Conservation (phyloP, 2,888 invertebrate species). For the Phoronis australis region DNA sequence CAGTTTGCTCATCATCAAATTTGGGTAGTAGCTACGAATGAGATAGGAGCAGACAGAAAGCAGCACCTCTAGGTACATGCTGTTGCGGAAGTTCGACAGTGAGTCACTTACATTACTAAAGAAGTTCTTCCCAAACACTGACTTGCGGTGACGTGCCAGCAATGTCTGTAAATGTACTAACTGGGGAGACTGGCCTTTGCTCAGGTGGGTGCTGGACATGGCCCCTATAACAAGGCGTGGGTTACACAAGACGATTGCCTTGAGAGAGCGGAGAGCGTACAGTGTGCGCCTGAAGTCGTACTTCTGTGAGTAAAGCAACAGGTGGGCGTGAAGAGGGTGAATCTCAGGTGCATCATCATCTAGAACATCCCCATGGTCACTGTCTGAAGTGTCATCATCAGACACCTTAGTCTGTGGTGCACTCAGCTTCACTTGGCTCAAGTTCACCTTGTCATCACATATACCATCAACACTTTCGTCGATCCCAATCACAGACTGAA, state of each 20-base stretch:
- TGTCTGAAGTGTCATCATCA: neutral
- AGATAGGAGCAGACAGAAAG: slow-evolving; percentile 71
- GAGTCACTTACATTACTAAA: slow-evolving; percentile 59
- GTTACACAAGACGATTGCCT: slow-evolving; percentile 67
- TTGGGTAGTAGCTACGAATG: slow-evolving; percentile 68
- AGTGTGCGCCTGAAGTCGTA: slow-evolving; percentile 71
- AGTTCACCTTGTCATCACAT: neutral
- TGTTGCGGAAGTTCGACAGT: slow-evolving; percentile 66
- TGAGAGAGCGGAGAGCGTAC: slow-evolving; percentile 70
- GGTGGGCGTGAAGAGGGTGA: slow-evolving; percentile 75
- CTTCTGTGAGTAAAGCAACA: slow-evolving; percentile 73
- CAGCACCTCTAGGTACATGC: slow-evolving; percentile 76
- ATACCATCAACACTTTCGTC: neutral
- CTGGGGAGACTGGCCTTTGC: slow-evolving; percentile 51
- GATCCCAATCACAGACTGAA: neutral
- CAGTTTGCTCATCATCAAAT: slow-evolving; percentile 64
- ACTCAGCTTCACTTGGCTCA: neutral
- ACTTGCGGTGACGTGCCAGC: slow-evolving; percentile 71
- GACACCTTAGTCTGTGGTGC: neutral
- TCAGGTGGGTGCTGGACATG: slow-evolving; percentile 68
- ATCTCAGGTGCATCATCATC: slow-evolving; percentile 50
- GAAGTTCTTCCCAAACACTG: slow-evolving; percentile 65
- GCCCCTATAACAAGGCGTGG: slow-evolving; percentile 70
- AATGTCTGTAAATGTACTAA: slow-evolving; percentile 59
- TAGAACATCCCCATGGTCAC: neutral